Evolutionary conservation across 1,140 invertebrate genomes (phyloP), one percentile per base, ranked within the genome.

Genomic region (Cherax destructor): DNA sequence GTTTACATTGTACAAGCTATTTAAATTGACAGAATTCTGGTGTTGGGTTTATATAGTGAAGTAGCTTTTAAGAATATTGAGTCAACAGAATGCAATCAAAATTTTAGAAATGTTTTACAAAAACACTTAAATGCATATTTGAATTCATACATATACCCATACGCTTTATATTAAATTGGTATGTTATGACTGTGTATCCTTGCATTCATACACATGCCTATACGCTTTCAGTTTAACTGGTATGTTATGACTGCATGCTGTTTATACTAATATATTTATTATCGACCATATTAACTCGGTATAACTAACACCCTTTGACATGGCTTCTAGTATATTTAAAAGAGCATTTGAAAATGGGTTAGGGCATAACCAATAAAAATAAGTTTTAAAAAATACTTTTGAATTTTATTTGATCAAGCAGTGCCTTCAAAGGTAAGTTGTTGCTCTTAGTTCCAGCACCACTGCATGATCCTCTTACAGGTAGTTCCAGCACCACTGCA

Each of bases 191-290:
- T 74, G 69, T 74, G 52, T 13, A 56, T 56, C 30, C 30, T 30
- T 74, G 21, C 69, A 74, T 21, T 74, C 9, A 74, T 74, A 74
- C 69, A 9, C 21, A 30, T 30, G 30, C 69, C 69, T 11, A 30
- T 74, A 30, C 24, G 69, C 69, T 74, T 74, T 74, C 24, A 30
- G 30, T n/a, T 9, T 30, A 74, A 24, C 6, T 9, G 9, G 52
- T 56, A 56, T 7, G 52, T 30, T 30, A 74, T 74, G 69, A n/a
- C 69, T 74, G 69, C n/a, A 30, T 74, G n/a, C n/a, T 30, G n/a
- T 74, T 6, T 74, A 30, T 74, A 74, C 69, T 74, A 74, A 74
- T 74, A 30, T 30, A 30, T 74, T 74, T 74, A 74, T 65, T 65
- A 65, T 65, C 18, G 21, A 13, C 21, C 61, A 65, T 65, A 21